Conservation (phyloP, 2,113 vertebrate genomes). For the Plecturocebus donacophilus region DNA sequence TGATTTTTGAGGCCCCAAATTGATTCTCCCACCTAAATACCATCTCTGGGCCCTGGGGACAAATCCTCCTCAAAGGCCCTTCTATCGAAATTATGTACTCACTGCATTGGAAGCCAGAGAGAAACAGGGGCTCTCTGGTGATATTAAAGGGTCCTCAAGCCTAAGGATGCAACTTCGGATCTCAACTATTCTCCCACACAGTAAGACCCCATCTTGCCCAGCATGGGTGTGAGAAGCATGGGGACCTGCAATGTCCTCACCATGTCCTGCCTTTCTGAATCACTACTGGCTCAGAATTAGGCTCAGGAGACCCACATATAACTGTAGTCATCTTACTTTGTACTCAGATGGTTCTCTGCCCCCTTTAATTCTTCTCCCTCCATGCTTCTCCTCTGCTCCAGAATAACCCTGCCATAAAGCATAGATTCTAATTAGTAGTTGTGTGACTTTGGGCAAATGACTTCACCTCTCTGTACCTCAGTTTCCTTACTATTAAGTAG, state of each 20-base stretch:
- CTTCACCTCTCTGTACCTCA: not conserved
- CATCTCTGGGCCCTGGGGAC: not conserved
- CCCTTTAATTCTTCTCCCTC: not conserved
- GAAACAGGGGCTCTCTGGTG: not conserved
- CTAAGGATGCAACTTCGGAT: not conserved
- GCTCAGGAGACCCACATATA: not conserved
- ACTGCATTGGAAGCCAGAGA: not conserved
- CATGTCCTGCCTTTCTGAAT: not conserved
- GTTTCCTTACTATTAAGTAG: not conserved
- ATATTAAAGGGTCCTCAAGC: not conserved
- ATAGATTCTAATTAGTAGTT: not conserved
- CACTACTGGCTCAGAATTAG: not conserved
- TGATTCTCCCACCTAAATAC: not conserved
- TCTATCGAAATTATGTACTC: not conserved
- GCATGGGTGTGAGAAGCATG: not conserved
- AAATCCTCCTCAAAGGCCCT: not conserved
- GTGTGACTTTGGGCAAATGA: not conserved
- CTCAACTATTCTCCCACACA: no score
- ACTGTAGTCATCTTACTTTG: not conserved
- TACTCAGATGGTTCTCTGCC: not conserved
- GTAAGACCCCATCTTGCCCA: not conserved
- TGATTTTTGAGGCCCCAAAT: fast-evolving
- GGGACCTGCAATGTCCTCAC: not conserved
- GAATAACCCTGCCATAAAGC: not conserved
- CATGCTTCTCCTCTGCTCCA: not conserved